These are phyloP conservation scores for Copsychus sechellarum DNA, from an alignment of 2,113 vertebrate genomes.

Conservation along the genomic window DNA sequence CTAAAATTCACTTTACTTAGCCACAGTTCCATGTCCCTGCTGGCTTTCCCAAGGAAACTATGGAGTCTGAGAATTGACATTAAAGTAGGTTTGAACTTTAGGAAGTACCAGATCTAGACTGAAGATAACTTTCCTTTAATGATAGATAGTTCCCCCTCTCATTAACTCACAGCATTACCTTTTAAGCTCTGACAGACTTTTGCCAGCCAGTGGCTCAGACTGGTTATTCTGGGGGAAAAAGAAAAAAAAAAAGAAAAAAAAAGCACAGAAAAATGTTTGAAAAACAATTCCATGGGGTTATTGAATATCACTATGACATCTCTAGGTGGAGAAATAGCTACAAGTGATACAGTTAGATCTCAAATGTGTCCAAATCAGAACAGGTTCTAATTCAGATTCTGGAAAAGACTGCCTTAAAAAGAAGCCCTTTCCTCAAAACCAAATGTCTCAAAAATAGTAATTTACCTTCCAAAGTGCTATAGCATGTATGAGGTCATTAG, in stretches of 20 bases:
- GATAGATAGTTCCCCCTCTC: background rate
- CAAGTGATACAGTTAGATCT: background rate
- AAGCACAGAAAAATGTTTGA: background rate
- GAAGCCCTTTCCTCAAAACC: background rate
- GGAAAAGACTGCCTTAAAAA: background rate
- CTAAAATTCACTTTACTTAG: background rate
- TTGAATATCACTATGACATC: background rate
- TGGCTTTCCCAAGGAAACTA: background rate
- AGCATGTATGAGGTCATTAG: background rate
- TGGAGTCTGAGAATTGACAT: background rate
- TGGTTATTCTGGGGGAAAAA: background rate
- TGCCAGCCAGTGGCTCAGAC: background rate
- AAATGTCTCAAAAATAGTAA: background rate
- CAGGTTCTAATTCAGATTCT: background rate
- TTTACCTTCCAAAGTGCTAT: background rate
- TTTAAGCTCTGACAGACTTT: background rate
- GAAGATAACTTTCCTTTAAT: background rate
- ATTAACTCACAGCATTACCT: background rate
- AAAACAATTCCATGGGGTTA: accelerated
- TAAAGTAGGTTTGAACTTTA: background rate
- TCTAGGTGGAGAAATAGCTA: background rate
- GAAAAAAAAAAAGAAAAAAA: no score
- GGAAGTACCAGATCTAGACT: background rate
- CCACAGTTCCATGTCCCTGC: background rate
- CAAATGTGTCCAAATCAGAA: background rate